These are phyloP conservation scores for Nansenia antarctica DNA, from an alignment of 2,113 vertebrate species.

Conservation along the genomic window DNA sequence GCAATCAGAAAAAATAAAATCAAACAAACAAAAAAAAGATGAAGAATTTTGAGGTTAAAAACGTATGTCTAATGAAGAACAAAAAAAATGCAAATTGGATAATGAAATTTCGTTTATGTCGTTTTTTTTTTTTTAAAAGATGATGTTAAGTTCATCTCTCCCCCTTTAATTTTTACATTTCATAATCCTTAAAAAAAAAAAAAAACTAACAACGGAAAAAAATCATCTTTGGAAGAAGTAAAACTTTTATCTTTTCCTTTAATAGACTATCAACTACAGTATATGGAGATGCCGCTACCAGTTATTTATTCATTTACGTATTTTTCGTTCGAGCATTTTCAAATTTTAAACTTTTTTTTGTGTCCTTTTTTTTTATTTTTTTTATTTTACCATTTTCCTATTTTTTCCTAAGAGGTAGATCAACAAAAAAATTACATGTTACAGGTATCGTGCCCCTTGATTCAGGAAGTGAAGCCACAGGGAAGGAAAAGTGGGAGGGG, in stretches of 20 bases:
- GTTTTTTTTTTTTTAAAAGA: slow-evolving; percentile 33
- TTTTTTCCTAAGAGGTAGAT: slow-evolving; percentile 94
- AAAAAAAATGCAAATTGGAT: slow-evolving; percentile 56
- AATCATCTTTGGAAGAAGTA: slow-evolving; percentile 88
- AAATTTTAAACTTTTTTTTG: slow-evolving; percentile 61
- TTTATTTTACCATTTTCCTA: slow-evolving; percentile 69
- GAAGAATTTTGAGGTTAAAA: slow-evolving; percentile 63
- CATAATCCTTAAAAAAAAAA: slow-evolving; percentile 63
- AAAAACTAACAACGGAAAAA: slow-evolving; percentile 63
- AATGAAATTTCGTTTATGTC: slow-evolving; percentile 66
- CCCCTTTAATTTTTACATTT: slow-evolving; percentile 55
- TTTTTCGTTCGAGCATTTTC: slow-evolving; percentile 64
- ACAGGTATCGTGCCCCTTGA: slow-evolving; percentile 64
- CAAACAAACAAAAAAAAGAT: slow-evolving; percentile 56
- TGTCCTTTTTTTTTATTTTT: slow-evolving; percentile 67
- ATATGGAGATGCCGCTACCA: slow-evolving; percentile 87
- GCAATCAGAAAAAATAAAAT: slow-evolving; percentile 59
- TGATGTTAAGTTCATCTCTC: slow-evolving; percentile 42
- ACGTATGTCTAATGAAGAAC: slow-evolving; percentile 61
- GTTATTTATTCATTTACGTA: slow-evolving; percentile 74
- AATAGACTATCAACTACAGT: slow-evolving; percentile 85
- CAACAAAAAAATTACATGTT: slow-evolving; percentile 82
- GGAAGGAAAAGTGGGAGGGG: slow-evolving; percentile 19
- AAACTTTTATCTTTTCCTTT: slow-evolving; percentile 65
- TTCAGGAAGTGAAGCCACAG: slow-evolving; percentile 55